Conservation (phyloP, 2,797 vertebrate genomes). For the Helostoma temminkii region DNA sequence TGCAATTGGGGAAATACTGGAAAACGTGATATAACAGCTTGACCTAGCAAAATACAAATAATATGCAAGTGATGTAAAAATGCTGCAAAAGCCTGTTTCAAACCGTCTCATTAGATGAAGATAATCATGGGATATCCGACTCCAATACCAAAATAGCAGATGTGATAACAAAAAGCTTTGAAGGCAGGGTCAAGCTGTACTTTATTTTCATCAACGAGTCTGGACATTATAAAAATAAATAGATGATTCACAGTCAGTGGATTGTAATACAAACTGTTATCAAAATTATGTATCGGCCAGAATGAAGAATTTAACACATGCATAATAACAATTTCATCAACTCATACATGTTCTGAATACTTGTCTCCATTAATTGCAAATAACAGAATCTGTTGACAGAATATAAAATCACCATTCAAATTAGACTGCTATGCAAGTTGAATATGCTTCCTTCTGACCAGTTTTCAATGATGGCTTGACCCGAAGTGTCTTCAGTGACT, state of each 20-base stretch:
- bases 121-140: neutral
- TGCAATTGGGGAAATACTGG: neutral
- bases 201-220: conserved; percentile 79
- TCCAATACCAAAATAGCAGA: neutral
- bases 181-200: conserved; percentile 78
- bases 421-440: conserved; percentile 65
- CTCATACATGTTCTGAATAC: conserved; percentile 75
- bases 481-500: conserved; percentile 70
- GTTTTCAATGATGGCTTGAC: conserved; percentile 64
- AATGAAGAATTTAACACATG: conserved; percentile 87
- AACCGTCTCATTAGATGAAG: neutral
- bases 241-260: conserved; percentile 86
- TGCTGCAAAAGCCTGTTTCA: neutral
- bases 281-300: conserved; percentile 87
- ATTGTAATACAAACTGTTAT: conserved; percentile 88
- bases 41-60: conserved; percentile 8
- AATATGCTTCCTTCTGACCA: conserved; percentile 64
- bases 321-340: conserved; percentile 83
- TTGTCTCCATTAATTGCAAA: conserved; percentile 46
- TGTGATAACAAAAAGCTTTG: conserved; percentile 17
- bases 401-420: conserved; percentile 75
- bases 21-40: neutral
- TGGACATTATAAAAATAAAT: conserved; percentile 88
- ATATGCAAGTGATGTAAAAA: neutral
- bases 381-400: conserved; percentile 68